Conservation (phyloP, 2,888 invertebrate genomes). For the Synergus gifuensis region DNA sequence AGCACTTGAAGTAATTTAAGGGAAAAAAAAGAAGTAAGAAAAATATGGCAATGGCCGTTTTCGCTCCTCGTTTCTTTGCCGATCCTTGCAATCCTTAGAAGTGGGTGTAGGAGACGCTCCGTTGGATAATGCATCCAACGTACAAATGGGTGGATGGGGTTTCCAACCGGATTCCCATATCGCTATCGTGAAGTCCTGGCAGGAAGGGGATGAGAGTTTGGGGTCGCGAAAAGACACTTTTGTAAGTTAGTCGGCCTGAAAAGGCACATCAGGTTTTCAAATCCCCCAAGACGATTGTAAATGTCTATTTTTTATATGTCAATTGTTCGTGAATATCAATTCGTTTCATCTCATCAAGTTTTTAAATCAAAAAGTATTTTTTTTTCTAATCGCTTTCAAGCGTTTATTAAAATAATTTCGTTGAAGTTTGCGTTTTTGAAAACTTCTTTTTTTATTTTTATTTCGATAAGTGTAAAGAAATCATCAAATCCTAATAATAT, state of each 20-base stretch:
- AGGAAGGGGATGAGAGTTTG: conserved; percentile 43
- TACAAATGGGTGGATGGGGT: conserved; percentile 61
- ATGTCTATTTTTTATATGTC: neutral
- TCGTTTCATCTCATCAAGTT: neutral
- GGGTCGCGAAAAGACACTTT: conserved; percentile 55
- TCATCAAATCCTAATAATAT: neutral
- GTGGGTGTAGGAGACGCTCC: conserved; percentile 56
- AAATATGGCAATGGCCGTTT: conserved; percentile 58
- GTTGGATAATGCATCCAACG: conserved; percentile 65
- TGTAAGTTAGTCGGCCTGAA: conserved; percentile 62
- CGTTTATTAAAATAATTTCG: no score
- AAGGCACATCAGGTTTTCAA: conserved; percentile 20
- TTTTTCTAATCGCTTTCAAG: no score
- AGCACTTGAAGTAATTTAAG: conserved; percentile 32
- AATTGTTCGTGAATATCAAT: neutral
- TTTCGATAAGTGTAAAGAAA: no score
- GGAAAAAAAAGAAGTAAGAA: conserved; percentile 43
- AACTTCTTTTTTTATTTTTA: no score
- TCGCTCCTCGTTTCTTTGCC: conserved; percentile 58
- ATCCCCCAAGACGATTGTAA: neutral
- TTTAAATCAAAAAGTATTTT: no score
- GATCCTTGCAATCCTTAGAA: conserved; percentile 54
- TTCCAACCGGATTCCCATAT: conserved; percentile 60
- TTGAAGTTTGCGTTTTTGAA: no score
- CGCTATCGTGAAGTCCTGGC: conserved; percentile 64